A percentile compares a stretch with the other conserved stretches of the same genome.
Conservation (phyloP, 2,113 vertebrate genomes). For the Romanogobio albipinnatus region DNA sequence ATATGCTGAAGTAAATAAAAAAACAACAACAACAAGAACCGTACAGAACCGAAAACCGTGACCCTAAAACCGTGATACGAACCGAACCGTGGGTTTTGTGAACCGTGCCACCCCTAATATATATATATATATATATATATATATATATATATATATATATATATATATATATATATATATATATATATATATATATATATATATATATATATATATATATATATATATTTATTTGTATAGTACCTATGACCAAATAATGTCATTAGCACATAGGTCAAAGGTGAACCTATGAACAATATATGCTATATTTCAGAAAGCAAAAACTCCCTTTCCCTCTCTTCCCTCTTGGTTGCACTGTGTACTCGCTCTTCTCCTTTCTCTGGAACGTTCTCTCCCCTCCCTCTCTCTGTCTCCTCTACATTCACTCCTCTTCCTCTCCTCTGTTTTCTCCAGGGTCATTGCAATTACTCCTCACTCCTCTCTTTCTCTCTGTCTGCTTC, state of each 20-base stretch:
- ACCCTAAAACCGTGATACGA: too few species aligned
- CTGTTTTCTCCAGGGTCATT: constrained; percentile 56
- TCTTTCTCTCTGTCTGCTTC: background rate
- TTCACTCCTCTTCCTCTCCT: constrained; percentile 52
- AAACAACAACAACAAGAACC: too few species aligned
- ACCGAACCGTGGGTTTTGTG: too few species aligned
- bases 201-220: background rate
- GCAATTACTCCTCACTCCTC: constrained; percentile 49
- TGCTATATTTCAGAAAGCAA: background rate
- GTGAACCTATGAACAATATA: background rate
- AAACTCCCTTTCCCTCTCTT: constrained; percentile 34
- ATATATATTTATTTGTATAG: background rate
- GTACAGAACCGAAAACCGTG: too few species aligned
- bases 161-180: too few species aligned
- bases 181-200: too few species aligned
- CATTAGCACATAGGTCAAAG: constrained; percentile 27
- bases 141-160: too few species aligned
- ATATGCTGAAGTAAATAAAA: too few species aligned
- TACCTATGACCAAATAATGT: background rate
- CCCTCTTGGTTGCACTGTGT: constrained; percentile 55
- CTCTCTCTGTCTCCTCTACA: constrained; percentile 46
- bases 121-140: too few species aligned
- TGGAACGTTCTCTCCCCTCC: constrained; percentile 50
- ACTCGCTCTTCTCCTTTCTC: constrained; percentile 53
- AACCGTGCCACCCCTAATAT: too few species aligned